A percentile compares a stretch with the other conserved stretches of the same genome.
Evolutionary conservation across 1,140 invertebrate genomes (phyloP).

Genomic region (Paracyclopina nana): DNA sequence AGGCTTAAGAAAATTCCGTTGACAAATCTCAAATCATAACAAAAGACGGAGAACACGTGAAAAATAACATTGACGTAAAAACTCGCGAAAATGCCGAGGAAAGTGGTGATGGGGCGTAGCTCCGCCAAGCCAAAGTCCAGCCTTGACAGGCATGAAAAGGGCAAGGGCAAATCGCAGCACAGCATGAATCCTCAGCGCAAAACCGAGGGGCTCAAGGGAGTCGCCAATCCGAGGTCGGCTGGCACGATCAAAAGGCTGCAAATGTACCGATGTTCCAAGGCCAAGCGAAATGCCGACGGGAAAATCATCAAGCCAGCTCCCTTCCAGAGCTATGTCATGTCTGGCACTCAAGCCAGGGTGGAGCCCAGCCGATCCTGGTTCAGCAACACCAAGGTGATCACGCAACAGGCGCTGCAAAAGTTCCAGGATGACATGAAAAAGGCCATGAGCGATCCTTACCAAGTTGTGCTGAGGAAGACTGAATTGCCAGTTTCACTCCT

Average conservation of each 20-base stretch:
- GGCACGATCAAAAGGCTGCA: slow-evolving; percentile 84
- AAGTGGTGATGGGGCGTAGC: no score
- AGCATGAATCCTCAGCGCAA: no score
- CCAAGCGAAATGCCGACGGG: slow-evolving; percentile 69
- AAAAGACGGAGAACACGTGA: no score
- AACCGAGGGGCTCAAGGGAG: no score
- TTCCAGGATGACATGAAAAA: slow-evolving; percentile 58
- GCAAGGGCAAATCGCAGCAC: no score
- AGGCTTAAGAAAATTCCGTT: no score
- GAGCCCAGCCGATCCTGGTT: slow-evolving; percentile 98
- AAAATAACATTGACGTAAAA: no score
- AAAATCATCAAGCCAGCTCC: slow-evolving; percentile 85
- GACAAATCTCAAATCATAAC: no score
- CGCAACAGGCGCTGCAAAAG: slow-evolving; percentile 80
- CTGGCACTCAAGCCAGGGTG: slow-evolving; percentile 75
- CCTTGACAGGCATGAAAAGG: no score
- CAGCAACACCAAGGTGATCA: slow-evolving; percentile 73
- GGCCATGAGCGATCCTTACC: slow-evolving; percentile 85
- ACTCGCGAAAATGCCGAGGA: no score
- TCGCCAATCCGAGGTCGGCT: no score
- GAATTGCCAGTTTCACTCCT: slow-evolving; percentile 81
- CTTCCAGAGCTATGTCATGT: slow-evolving; percentile 69
- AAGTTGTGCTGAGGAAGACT: slow-evolving; percentile 91
- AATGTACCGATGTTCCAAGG: slow-evolving; percentile 94
- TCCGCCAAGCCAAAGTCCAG: no score